Conservation (phyloP, 2,888 invertebrate species). For the Strigamia maritima region DNA sequence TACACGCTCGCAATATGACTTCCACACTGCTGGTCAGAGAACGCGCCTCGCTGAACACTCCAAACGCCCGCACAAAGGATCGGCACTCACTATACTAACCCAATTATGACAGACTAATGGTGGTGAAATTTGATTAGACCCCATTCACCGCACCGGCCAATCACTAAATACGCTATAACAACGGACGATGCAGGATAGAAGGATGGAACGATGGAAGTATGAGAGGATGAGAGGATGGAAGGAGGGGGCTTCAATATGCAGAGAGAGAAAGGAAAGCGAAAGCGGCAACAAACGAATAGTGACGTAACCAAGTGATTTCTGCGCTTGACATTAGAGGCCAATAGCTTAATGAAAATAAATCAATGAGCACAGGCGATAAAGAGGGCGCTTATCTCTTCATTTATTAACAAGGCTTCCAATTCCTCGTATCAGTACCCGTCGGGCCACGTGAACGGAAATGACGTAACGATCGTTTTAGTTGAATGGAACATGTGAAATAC, state of each 20-base stretch:
- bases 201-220: not conserved
- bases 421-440: not conserved
- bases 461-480: constrained; percentile 10
- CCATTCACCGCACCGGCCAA: constrained; percentile 16
- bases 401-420: constrained; percentile 22
- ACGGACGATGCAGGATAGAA: not conserved
- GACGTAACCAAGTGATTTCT: constrained; percentile 8
- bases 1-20: constrained; percentile 10
- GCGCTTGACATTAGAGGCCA: constrained; percentile 13
- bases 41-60: constrained; percentile 15
- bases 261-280: not conserved
- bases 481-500: constrained; percentile 17
- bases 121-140: constrained; percentile 27
- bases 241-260: not conserved
- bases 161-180: not conserved
- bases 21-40: constrained; percentile 22
- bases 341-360: constrained; percentile 26
- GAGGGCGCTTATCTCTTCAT: constrained; percentile 19
- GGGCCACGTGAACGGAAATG: constrained; percentile 18
- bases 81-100: constrained; percentile 24
- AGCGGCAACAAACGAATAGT: not conserved
- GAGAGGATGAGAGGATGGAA: not conserved
- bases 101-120: constrained; percentile 27
- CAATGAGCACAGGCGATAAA: constrained; percentile 2
- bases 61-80: constrained; percentile 10